phyloP scores from a whole-genome alignment of 2,113 vertebrate species.

The Peromyscus polionotus region DNA sequence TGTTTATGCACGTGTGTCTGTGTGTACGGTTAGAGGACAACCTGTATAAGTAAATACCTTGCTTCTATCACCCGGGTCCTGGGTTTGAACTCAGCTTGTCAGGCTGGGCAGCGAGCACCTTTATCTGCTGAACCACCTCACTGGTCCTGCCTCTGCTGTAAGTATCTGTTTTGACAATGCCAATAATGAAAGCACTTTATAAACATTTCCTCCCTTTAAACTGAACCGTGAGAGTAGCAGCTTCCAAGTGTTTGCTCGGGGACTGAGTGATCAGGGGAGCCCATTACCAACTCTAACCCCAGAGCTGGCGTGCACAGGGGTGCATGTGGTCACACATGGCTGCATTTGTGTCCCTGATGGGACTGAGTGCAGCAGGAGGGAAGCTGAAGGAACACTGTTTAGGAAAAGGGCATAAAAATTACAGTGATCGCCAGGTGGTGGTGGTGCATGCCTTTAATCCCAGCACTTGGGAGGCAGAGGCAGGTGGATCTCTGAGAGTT shows the following conservation, averaged over 20 bases:
- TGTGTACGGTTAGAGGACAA: neutral
- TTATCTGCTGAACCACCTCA: neutral
- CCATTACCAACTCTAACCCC: fast-evolving
- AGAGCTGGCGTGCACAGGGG: fast-evolving
- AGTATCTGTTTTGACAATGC: neutral
- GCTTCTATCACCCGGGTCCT: neutral
- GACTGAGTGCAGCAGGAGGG: neutral
- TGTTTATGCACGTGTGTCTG: no score
- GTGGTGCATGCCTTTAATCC: no score
- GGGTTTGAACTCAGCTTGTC: neutral
- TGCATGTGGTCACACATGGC: fast-evolving
- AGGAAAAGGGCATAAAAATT: neutral
- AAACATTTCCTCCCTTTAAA: neutral
- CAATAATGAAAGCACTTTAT: neutral
- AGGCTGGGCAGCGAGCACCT: neutral
- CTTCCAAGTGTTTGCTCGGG: neutral
- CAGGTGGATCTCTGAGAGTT: no score
- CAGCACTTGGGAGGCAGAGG: no score
- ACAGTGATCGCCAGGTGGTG: no score
- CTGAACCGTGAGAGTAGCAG: neutral
- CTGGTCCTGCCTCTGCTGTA: neutral
- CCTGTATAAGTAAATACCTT: neutral
- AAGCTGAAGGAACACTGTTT: neutral
- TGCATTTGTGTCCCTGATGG: no score
- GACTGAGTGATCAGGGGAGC: fast-evolving